Conservation (phyloP, 2,888 invertebrate species). For the Hypercompe scribonia region DNA sequence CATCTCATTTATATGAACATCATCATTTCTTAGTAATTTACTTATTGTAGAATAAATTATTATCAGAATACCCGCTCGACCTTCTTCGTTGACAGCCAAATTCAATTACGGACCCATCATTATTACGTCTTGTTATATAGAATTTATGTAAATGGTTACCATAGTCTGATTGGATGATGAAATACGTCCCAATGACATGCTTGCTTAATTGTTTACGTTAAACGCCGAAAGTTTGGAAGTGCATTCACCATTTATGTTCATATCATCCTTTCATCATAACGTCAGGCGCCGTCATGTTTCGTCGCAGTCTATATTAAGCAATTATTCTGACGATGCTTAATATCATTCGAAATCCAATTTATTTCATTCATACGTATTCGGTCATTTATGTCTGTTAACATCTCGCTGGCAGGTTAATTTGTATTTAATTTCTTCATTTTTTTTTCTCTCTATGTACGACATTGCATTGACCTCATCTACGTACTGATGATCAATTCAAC, state of each 20-base stretch:
- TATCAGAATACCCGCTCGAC: constrained; percentile 34
- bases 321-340: constrained; percentile 8
- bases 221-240: constrained; percentile 16
- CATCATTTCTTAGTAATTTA: constrained; percentile 42
- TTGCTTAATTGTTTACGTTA: constrained; percentile 31
- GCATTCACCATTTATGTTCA: constrained; percentile 17
- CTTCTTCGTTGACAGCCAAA: constrained; percentile 52
- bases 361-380: not conserved
- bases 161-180: constrained; percentile 46
- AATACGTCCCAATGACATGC: constrained; percentile 35
- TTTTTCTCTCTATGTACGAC: not conserved
- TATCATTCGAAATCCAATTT: constrained; percentile 21
- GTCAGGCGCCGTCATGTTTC: constrained; percentile 8
- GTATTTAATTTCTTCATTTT: constrained; percentile 10
- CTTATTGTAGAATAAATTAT: constrained; percentile 29
- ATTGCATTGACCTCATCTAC: not conserved
- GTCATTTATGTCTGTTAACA: constrained; percentile 13
- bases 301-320: constrained; percentile 18
- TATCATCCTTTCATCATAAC: constrained; percentile 15
- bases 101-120: constrained; percentile 55
- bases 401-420: constrained; percentile 16
- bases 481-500: constrained; percentile 14
- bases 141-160: constrained; percentile 58
- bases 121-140: constrained; percentile 51
- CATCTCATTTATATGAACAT: constrained; percentile 44